These are phyloP conservation scores for Burhinus oedicnemus DNA, from an alignment of 2,113 vertebrate species.

Conservation along the genomic window DNA sequence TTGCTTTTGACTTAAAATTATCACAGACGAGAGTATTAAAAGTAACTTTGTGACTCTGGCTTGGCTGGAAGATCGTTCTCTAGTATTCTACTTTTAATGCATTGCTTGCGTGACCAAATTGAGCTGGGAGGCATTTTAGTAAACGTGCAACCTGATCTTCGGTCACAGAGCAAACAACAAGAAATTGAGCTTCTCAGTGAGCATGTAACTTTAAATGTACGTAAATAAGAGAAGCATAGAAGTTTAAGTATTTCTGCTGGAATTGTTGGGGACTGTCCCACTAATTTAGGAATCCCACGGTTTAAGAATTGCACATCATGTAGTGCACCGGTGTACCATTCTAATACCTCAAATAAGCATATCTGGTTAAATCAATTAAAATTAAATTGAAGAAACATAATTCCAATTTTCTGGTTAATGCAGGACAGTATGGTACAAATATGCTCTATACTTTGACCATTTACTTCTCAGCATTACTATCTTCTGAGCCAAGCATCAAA, in stretches of 20 bases:
- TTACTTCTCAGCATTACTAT: neutral
- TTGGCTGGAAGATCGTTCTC: neutral
- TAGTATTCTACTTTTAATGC: neutral
- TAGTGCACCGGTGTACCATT: neutral
- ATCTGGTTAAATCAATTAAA: neutral
- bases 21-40: slow-evolving; percentile 1
- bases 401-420: neutral
- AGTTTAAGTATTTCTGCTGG: neutral
- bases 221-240: neutral
- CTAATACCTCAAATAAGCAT: neutral
- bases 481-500: neutral
- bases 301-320: neutral
- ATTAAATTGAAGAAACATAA: neutral
- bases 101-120: neutral
- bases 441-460: neutral
- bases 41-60: neutral
- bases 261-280: neutral
- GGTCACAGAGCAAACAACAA: neutral
- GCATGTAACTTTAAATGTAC: neutral
- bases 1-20: slow-evolving; percentile 29
- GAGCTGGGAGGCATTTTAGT: neutral
- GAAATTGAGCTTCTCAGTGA: neutral
- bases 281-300: neutral
- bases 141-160: slow-evolving; percentile 18
- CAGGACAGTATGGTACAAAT: neutral